Base-by-base conservation (phyloP, 2,113 vertebrate genomes). In the Mionectes macconnelli region DNA sequence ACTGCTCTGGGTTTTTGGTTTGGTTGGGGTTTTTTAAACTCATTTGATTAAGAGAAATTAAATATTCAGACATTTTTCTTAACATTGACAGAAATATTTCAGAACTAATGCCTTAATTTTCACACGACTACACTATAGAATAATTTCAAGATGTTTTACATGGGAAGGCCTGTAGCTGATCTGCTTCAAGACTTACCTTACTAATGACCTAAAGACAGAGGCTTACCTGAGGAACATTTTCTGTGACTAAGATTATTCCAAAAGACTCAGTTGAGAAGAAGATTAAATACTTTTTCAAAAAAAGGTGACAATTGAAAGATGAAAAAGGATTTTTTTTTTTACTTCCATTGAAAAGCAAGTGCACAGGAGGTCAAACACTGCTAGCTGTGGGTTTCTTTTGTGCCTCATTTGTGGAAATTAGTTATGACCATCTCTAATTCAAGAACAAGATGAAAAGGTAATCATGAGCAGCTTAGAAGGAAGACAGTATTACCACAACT, bases 391-490 rank as follows among this genome's bases (percentile, higher is more conserved):
- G 20, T 28, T 87, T 87, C 75, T 70, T 97, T 73, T 77, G 73
- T 96, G 68, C 10, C 31, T 85, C 75, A 53, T 64, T 91, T 91
- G 44, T 70, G 77, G n/a, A 90, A 91, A 89, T 91, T 66, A 89
- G 74, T 78, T 82, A 85, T 3, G 22, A 84, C 42, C 72, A 94
- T 77, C 55, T 24, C 33, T 63, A 95, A 94, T 91, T 64, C 78
- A 94, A 82, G 94, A 94, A 84, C 20, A 84, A 49, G 74, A 93
- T 57, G 56, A 78, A 83, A 89, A 94, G 81, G 78, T 87, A 81
- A 95, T 95, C 37, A 49, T 27, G 44, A 92, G 67, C 84, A 95
- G 94, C 89, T 96, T 80, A 91, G 73, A 89, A 56, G 18, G 55
- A 95, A 82, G 82, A 57, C 55, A 70, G 42, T 25, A 84, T 74